Conservation (phyloP, 2,113 vertebrate genomes). For the Ardeotis arabs region DNA sequence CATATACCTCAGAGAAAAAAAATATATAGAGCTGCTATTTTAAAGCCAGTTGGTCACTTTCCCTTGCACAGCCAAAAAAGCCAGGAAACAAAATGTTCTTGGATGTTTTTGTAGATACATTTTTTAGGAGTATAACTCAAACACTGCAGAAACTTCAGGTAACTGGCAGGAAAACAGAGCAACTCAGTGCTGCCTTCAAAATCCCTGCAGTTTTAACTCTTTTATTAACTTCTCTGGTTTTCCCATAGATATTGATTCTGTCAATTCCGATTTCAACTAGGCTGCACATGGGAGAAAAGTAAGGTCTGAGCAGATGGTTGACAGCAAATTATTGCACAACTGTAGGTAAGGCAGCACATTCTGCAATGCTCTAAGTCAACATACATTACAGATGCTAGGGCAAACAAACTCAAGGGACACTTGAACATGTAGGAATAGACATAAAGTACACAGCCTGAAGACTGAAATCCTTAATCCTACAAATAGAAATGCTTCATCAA, state of each 20-base stretch:
- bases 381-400: neutral
- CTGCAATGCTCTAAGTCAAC: neutral
- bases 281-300: neutral
- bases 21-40: neutral
- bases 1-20: neutral
- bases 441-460: neutral
- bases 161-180: neutral
- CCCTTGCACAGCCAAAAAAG: neutral
- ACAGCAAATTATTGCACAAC: neutral
- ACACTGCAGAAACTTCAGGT: neutral
- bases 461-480: neutral
- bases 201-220: neutral
- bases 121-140: neutral
- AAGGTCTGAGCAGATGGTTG: neutral
- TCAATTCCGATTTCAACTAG: neutral
- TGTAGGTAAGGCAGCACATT: neutral
- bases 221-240: neutral
- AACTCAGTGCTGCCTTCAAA: neutral
- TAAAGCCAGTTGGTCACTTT: neutral
- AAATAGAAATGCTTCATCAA: neutral
- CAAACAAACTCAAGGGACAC: neutral
- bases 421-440: neutral
- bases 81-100: neutral
- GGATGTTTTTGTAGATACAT: neutral
- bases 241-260: neutral